phyloP scores from a whole-genome alignment of 2,888 invertebrate species.

The Diloba caeruleocephala region DNA sequence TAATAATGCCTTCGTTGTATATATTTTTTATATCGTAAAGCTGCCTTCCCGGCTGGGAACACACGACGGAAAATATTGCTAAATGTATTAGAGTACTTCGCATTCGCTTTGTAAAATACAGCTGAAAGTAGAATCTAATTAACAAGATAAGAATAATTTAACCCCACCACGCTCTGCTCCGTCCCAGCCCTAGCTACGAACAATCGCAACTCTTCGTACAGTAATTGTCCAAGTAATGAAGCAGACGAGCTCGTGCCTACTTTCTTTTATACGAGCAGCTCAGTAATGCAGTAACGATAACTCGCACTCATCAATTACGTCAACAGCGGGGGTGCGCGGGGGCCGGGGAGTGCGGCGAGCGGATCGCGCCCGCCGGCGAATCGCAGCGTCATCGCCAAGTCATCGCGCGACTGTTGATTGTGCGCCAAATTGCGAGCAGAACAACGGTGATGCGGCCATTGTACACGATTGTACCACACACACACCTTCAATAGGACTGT shows the following conservation, averaged over 20 bases:
- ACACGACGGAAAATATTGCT: too few species aligned
- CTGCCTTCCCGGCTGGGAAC: too few species aligned
- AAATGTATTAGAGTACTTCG: too few species aligned
- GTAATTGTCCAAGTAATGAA: conserved; percentile 30
- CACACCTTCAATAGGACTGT: conserved; percentile 17
- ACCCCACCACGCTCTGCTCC: neutral
- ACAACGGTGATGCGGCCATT: conserved; percentile 8
- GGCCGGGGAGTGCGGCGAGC: neutral
- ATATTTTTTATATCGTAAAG: too few species aligned
- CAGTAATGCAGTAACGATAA: conserved; percentile 40
- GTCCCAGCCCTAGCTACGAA: neutral
- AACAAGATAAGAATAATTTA: too few species aligned
- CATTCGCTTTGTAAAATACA: too few species aligned
- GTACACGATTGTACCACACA: conserved; percentile 24
- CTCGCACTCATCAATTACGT: conserved; percentile 47
- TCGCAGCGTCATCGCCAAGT: conserved; percentile 32
- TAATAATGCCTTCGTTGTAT: too few species aligned
- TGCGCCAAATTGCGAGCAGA: conserved; percentile 22
- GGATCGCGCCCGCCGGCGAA: neutral
- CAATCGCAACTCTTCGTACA: conserved; percentile 8
- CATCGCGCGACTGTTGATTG: conserved; percentile 31
- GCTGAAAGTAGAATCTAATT: too few species aligned
- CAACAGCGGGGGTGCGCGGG: conserved; percentile 25
- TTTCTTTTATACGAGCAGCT: conserved; percentile 31
- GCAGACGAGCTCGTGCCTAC: conserved; percentile 1